Base-by-base conservation (phyloP, 53 echinoderm and acorn worm genomes). In the Luidia sarsii region DNA sequence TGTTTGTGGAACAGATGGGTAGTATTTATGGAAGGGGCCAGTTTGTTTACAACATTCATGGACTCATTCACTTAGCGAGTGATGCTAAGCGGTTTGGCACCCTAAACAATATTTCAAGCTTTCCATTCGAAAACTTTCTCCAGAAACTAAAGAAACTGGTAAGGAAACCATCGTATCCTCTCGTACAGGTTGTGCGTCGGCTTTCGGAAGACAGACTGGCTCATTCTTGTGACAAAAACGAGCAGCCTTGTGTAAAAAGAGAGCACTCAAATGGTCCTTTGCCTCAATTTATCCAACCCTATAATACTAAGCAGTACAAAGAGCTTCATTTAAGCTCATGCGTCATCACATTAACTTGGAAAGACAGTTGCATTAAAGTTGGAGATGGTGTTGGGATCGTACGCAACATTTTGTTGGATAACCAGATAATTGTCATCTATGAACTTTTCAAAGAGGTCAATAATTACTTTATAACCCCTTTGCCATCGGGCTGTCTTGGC, bases 111-210 rank as follows among this genome's bases (percentile, higher is more conserved):
- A 53, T 50, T 83, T 80, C 48, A 48, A 36, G 50, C 32, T 80
- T 83, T 31, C 70, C 83, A 28, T 70, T 69, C n/a, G 71, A 83
- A 59, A 70, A 61, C 32, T 83, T 57, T 59, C 57, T 83, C 14
- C 15, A 27, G 11, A 67, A 37, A 38, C 24, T 72, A 20, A 66
- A 64, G 35, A 64, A 80, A 79, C 18, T 79, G 37, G 48, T 79
- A 48, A 59, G 80, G 65, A 80, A 80, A 66, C 80, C 80, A 64
- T 52, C 65, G 36, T 34, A 41, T 18, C 66, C 80, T 24, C 39
- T 80, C 15, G 52, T 52, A 51, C 80, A 80, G 39, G 51, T 65
- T 6, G 66, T 80, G 41, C 65, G 66, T 39, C 37, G 66, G 36
- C 50, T 80, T 52, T 65, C 80, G 24, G 80, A 80, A 49, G 38